These are phyloP conservation scores for Drosophila tristis DNA, from an alignment of 1,140 invertebrate species.

Conservation along the genomic window DNA sequence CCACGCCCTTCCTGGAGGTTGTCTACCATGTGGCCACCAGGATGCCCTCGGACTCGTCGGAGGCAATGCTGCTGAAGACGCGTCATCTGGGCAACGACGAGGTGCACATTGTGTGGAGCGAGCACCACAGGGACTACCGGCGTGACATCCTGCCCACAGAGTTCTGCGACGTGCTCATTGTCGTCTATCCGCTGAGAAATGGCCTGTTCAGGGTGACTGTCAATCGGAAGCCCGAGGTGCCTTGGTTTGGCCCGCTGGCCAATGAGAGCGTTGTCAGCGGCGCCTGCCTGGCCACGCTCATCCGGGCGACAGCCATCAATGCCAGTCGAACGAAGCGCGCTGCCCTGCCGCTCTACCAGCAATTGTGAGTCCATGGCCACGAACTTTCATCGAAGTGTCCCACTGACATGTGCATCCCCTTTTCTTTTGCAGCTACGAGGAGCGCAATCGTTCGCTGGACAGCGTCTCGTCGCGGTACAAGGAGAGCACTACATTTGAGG, in stretches of 20 bases:
- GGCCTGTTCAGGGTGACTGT: constrained; percentile 93
- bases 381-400: background rate
- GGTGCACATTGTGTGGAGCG: constrained; percentile 99
- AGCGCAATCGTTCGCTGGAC: constrained; percentile 93
- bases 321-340: constrained; percentile 96
- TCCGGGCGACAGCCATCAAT: constrained; percentile 95
- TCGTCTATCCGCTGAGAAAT: constrained; percentile 96
- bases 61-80: constrained; percentile 96
- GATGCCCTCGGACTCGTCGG: constrained; percentile 95
- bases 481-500: constrained; percentile 95
- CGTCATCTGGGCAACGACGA: constrained; percentile 99
- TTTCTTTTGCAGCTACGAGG: constrained; percentile 91
- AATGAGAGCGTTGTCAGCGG: constrained; percentile 96
- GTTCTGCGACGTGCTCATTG: constrained; percentile 99
- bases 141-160: constrained; percentile 99
- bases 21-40: constrained; percentile 99
- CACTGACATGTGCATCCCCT: background rate
- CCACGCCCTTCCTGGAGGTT: constrained; percentile 95
- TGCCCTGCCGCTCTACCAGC: constrained; percentile 94
- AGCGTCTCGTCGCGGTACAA: constrained; percentile 95
- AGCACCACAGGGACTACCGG: constrained; percentile 97
- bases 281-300: constrained; percentile 92
- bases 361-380: constrained; percentile 88
- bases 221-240: constrained; percentile 93
- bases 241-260: constrained; percentile 98